Base-by-base conservation (phyloP, 2,113 vertebrate genomes). In the Stigmatopora argus region DNA sequence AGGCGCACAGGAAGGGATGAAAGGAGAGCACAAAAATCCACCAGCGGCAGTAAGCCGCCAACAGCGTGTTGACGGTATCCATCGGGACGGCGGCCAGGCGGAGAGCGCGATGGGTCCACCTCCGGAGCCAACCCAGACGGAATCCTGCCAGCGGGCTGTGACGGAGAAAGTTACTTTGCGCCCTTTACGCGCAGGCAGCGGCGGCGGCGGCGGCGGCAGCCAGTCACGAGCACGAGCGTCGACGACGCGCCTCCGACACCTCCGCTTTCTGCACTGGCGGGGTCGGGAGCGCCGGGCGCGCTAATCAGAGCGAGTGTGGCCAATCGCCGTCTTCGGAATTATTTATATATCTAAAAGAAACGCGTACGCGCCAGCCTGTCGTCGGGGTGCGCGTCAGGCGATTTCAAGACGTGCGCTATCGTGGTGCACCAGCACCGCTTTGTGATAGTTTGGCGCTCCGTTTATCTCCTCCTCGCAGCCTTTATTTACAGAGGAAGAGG, bases 241-340 rank as follows among this genome's bases (percentile, higher is more conserved):
- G 73, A 81, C 85, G 78, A 81, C 85, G 78, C 85, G 75, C 85
- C 57, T 83, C 84, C 85, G 75, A 77, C 87, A 85, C 85, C 84
- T 85, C 86, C 64, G 66, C 77, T 84, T 83, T 77, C 85, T 85
- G 87, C 89, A 85, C 87, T 80, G 86, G 86, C 82, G 23, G 80
- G n/a, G 82, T 94, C 94, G 89, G 92, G 94, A 94, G 89, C 77
- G 82, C 90, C 91, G 77, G 88, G 74, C 92, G 94, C 95, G 93
- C 92, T 94, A 95, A 96, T 93, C 78, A 85, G 85, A 85, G 75
- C 66, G 81, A 84, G 86, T 89, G 89, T 89, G 86, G 83, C 88
- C 89, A 90, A 79, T 78, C 64, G 80, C 80, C 75, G 74, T 70
- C 88, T 87, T 81, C 74, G 81, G 84, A 90, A 90, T 85, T 84